Evolutionary conservation across 2,113 vertebrate genomes (phyloP).

Genomic region (Castor canadensis): DNA sequence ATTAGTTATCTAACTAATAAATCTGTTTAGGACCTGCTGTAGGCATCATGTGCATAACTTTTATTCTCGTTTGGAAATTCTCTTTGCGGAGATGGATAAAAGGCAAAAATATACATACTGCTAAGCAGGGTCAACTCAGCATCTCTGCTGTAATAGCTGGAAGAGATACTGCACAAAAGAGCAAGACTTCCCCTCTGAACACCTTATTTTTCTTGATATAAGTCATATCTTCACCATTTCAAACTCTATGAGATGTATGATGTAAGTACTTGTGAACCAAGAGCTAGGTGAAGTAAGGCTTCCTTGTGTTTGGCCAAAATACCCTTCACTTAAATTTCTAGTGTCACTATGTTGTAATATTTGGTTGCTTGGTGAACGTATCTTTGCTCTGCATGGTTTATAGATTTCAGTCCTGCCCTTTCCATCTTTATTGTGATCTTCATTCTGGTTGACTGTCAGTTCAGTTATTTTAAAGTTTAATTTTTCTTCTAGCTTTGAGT

Average conservation of each 20-base stretch:
- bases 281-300: neutral
- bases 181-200: neutral
- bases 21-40: neutral
- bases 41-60: neutral
- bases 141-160: neutral
- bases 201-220: neutral
- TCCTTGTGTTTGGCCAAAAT: neutral
- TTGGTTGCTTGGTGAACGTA: neutral
- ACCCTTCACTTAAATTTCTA: neutral
- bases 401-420: neutral
- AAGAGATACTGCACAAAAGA: neutral
- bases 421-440: neutral
- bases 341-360: neutral
- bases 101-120: neutral
- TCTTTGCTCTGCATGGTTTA: neutral
- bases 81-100: neutral
- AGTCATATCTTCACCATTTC: neutral
- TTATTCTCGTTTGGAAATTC: conserved; percentile 7
- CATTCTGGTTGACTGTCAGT: neutral
- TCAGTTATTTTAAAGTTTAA: conserved; percentile 50
- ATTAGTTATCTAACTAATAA: neutral
- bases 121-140: neutral
- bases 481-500: conserved; percentile 49
- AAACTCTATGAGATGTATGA: neutral
- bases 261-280: too few species aligned